These are phyloP conservation scores for Diloba caeruleocephala DNA, from an alignment of 2,888 invertebrate genomes.

Conservation along the genomic window DNA sequence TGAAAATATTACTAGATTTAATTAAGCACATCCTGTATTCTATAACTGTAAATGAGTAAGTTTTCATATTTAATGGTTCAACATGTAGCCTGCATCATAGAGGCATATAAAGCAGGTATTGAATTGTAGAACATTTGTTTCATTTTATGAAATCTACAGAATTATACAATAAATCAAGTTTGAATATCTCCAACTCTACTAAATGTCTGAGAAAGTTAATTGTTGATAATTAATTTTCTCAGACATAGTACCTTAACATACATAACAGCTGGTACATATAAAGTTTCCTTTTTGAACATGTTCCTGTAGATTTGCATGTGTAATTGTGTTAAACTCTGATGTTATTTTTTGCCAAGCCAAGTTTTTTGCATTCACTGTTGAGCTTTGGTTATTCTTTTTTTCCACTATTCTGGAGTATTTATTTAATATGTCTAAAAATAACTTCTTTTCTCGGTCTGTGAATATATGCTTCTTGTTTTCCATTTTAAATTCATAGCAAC, in stretches of 20 bases:
- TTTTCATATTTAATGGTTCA: background rate
- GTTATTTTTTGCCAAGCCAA: slow-evolving; percentile 32
- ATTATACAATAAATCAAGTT: too few relatives aligned
- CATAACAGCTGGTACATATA: background rate
- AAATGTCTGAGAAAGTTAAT: too few relatives aligned
- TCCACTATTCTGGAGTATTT: slow-evolving; percentile 26
- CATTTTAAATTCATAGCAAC: slow-evolving; percentile 14
- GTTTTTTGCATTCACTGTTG: slow-evolving; percentile 27
- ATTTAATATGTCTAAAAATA: slow-evolving; percentile 34
- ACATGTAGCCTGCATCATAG: too few relatives aligned
- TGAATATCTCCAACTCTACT: too few relatives aligned
- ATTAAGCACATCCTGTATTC: background rate
- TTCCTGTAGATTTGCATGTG: slow-evolving; percentile 17
- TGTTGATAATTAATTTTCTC: too few relatives aligned
- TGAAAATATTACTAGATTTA: background rate
- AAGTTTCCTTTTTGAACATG: slow-evolving; percentile 1
- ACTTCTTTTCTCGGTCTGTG: slow-evolving; percentile 19
- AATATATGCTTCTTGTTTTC: slow-evolving; percentile 25
- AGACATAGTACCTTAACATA: too few relatives aligned
- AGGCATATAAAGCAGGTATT: too few relatives aligned
- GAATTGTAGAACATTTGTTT: too few relatives aligned
- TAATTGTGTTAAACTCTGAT: slow-evolving; percentile 27
- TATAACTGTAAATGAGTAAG: too few relatives aligned
- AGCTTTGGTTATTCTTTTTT: slow-evolving; percentile 15
- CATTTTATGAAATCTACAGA: too few relatives aligned